Percentiles rank a stretch among this genome's conserved stretches.
Evolutionary conservation across 35 echinoderm and acorn worm species (phyloP).

Genomic region (Eucidaris tribuloides): DNA sequence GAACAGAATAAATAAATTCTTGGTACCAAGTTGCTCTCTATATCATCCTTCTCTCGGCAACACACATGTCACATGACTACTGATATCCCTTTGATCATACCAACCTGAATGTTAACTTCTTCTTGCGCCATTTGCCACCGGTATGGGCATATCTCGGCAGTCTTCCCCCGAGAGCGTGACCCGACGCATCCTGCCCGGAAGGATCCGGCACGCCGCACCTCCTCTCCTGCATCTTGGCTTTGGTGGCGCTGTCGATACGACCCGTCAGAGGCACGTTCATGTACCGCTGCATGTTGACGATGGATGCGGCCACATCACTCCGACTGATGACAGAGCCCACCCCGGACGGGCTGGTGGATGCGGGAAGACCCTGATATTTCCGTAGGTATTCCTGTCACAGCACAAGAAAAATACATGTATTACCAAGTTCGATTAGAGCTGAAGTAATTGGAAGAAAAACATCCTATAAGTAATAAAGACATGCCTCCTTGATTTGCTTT

Average conservation of each 20-base stretch:
- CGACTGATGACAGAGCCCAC: not conserved
- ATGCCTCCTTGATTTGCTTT: too few species aligned
- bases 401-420: too few species aligned
- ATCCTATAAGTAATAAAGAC: too few species aligned
- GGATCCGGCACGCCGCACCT: constrained; percentile 92
- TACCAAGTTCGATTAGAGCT: too few species aligned
- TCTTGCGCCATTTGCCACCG: constrained; percentile 67
- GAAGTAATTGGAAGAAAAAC: too few species aligned
- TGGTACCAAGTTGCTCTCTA: too few species aligned
- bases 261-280: constrained; percentile 61
- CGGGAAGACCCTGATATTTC: constrained; percentile 17
- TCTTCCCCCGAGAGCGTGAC: constrained; percentile 37
- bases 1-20: too few species aligned
- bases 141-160: constrained; percentile 63
- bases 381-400: constrained; percentile 39
- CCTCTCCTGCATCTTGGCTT: constrained; percentile 49
- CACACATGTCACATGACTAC: too few species aligned
- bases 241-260: constrained; percentile 56
- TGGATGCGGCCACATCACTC: constrained; percentile 42
- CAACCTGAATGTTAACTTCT: constrained; percentile 71
- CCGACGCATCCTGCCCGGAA: constrained; percentile 27
- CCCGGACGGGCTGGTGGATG: not conserved
- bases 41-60: too few species aligned
- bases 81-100: too few species aligned
- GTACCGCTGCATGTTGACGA: constrained; percentile 59